These are phyloP conservation scores for Lycaena phlaeas DNA, from an alignment of 2,888 invertebrate species.

Conservation along the genomic window DNA sequence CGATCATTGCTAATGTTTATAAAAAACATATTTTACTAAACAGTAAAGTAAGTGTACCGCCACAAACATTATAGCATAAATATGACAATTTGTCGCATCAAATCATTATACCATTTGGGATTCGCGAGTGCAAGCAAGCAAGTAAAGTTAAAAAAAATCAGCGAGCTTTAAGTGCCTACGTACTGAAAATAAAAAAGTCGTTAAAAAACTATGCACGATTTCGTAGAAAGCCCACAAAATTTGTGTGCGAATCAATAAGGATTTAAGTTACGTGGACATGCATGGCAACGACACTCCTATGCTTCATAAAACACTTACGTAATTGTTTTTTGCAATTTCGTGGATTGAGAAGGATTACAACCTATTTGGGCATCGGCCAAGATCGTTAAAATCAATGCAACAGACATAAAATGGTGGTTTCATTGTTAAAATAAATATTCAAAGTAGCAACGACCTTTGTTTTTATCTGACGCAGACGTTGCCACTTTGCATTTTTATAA, in stretches of 20 bases:
- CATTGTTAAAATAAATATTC: slow-evolving; percentile 5
- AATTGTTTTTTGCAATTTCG: neutral
- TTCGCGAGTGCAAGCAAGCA: no score
- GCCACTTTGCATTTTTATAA: neutral
- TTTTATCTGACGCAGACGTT: neutral
- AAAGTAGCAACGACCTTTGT: slow-evolving; percentile 1
- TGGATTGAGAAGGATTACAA: neutral
- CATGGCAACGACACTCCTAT: neutral
- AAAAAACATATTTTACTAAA: no score
- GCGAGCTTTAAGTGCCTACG: no score
- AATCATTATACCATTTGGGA: no score
- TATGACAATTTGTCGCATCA: no score
- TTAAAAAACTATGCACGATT: no score
- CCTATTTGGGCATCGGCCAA: slow-evolving; percentile 1
- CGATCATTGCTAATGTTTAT: no score
- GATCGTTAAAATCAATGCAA: neutral
- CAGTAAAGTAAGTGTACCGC: no score
- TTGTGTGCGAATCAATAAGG: neutral
- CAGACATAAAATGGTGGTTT: slow-evolving; percentile 1
- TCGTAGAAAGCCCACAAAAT: no score
- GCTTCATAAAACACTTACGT: neutral
- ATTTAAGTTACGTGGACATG: neutral
- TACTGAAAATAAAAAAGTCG: no score
- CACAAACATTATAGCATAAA: no score
- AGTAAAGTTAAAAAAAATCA: no score